phyloP scores from a whole-genome alignment of 2,113 vertebrate species.

The Dryoscopus gambensis region DNA sequence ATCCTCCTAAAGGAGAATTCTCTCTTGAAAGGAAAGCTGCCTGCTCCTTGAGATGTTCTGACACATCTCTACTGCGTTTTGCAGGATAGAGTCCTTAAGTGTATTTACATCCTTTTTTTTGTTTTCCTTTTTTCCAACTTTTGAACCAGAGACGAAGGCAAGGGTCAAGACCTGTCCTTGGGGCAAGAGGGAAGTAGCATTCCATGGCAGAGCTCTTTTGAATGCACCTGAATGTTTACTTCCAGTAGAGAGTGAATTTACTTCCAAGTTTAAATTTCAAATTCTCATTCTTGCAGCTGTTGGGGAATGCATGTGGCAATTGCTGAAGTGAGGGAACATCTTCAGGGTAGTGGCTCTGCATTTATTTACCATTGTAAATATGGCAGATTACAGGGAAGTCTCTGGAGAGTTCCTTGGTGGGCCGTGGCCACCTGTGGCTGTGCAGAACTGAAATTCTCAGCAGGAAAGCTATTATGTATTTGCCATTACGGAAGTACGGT shows the following conservation, averaged over 20 bases:
- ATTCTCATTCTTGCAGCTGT: background rate
- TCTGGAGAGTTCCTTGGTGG: background rate
- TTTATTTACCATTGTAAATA: background rate
- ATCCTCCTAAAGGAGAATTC: background rate
- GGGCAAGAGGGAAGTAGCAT: background rate
- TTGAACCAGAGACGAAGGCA: background rate
- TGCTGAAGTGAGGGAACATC: background rate
- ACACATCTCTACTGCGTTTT: accelerated
- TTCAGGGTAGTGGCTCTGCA: background rate
- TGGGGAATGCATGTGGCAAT: background rate
- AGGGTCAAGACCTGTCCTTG: background rate
- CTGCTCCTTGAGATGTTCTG: background rate
- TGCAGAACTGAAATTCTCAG: background rate
- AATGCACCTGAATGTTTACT: background rate
- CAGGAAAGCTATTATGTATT: background rate
- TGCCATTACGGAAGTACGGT: accelerated
- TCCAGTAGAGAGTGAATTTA: background rate
- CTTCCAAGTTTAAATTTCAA: background rate
- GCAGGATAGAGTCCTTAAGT: no score
- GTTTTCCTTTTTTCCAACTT: background rate
- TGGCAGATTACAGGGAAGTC: background rate
- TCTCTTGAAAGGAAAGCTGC: background rate
- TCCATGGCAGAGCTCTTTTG: background rate
- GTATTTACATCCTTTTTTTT: accelerated
- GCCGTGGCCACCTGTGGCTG: background rate